phyloP scores from a whole-genome alignment of 2,113 vertebrate genomes.

The Ceuthmochares aereus region DNA sequence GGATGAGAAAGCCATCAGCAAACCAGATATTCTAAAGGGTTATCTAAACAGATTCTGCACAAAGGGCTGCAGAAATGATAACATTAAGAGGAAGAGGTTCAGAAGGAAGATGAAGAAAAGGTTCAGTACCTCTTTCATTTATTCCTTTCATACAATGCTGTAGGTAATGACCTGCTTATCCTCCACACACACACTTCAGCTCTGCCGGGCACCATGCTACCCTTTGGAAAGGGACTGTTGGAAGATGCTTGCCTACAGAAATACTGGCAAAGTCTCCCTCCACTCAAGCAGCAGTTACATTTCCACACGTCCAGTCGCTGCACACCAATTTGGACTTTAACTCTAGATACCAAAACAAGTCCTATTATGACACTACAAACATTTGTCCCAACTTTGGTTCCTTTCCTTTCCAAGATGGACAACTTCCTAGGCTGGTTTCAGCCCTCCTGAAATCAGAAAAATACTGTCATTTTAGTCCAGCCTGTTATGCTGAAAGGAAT shows the following conservation, averaged over 20 bases:
- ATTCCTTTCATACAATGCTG: not conserved
- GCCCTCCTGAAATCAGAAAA: not conserved
- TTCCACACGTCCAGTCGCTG: not conserved
- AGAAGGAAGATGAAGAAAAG: not conserved
- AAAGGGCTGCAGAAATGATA: not conserved
- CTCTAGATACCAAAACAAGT: not conserved
- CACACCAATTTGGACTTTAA: not conserved
- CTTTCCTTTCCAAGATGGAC: not conserved
- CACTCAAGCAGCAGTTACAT: not conserved
- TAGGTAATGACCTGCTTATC: not conserved
- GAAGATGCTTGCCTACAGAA: not conserved
- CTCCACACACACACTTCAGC: not conserved
- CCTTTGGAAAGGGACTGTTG: not conserved
- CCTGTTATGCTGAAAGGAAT: not conserved
- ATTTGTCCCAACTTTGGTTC: not conserved
- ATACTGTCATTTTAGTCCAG: not conserved
- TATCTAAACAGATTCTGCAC: not conserved
- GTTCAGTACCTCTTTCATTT: not conserved
- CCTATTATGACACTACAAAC: not conserved
- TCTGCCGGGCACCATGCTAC: not conserved
- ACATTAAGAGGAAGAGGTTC: not conserved
- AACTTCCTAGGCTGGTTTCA: not conserved
- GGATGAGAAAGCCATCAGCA: not conserved
- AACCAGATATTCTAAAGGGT: not conserved
- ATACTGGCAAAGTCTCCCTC: not conserved